Percentiles rank a stretch among this genome's conserved stretches.
phyloP scores from a whole-genome alignment of 2,888 invertebrate species.

The Carpatolechia fugitivella region DNA sequence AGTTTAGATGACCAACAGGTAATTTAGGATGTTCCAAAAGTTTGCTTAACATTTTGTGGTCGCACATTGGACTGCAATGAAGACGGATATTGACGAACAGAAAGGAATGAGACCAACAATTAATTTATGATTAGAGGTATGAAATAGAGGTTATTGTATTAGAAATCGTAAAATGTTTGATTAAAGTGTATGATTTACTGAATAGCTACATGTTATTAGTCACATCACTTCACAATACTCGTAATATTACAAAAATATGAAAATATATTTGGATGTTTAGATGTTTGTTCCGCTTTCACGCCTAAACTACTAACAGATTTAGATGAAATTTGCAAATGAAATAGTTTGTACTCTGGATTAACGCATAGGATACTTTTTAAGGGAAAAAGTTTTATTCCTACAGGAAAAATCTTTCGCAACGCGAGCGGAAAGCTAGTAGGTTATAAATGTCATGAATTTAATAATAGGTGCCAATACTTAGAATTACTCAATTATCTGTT shows the following conservation, averaged over 20 bases:
- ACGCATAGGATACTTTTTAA: too few species aligned
- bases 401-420: too few species aligned
- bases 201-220: background rate
- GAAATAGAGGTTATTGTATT: background rate
- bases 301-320: too few species aligned
- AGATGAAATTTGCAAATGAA: too few species aligned
- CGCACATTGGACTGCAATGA: background rate
- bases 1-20: slow-evolving; percentile 26
- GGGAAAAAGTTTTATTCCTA: too few species aligned
- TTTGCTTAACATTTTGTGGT: background rate
- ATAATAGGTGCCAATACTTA: background rate
- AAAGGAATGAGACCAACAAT: slow-evolving; percentile 8
- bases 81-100: slow-evolving; percentile 12
- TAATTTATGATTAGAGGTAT: background rate
- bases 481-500: too few species aligned
- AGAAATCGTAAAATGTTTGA: background rate
- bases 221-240: too few species aligned
- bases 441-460: background rate
- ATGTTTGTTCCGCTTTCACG: too few species aligned
- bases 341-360: too few species aligned
- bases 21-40: slow-evolving; percentile 12
- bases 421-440: too few species aligned
- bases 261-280: too few species aligned
- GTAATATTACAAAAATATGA: too few species aligned
- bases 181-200: background rate